Conservation (phyloP, 2,888 invertebrate genomes). For the Ochlodes sylvanus region DNA sequence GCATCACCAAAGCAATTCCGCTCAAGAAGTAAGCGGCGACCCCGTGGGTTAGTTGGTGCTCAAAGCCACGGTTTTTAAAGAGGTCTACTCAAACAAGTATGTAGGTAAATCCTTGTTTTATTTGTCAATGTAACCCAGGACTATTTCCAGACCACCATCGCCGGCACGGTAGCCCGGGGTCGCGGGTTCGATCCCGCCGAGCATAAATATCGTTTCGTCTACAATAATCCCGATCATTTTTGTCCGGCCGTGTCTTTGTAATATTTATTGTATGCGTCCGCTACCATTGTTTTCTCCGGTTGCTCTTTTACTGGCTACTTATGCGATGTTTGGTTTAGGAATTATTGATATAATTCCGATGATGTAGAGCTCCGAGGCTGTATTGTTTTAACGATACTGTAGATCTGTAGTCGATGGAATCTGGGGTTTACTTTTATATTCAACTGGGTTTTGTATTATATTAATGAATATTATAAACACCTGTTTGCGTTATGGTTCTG, state of each 20-base stretch:
- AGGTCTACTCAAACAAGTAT: not conserved
- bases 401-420: not conserved
- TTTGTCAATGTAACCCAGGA: not conserved
- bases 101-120: not conserved
- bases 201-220: conserved; percentile 74
- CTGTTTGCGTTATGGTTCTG: too few relatives aligned
- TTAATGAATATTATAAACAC: too few relatives aligned
- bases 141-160: conserved; percentile 62
- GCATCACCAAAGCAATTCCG: too few relatives aligned
- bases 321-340: conserved; percentile 36
- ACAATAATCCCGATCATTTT: conserved; percentile 73
- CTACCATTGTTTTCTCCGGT: conserved; percentile 61
- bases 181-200: conserved; percentile 56
- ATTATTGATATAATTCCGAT: conserved; percentile 37
- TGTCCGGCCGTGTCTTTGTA: conserved; percentile 58
- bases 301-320: conserved; percentile 34
- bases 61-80: not conserved
- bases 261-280: conserved; percentile 72
- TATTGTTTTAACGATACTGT: conserved; percentile 27
- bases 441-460: too few relatives aligned
- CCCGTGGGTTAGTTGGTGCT: not conserved
- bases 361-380: conserved; percentile 20
- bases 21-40: too few relatives aligned
- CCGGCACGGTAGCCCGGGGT: conserved; percentile 75
- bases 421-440: not conserved